These are phyloP conservation scores for Pseudorectes ferrugineus DNA, from an alignment of 2,113 vertebrate species.

Conservation along the genomic window DNA sequence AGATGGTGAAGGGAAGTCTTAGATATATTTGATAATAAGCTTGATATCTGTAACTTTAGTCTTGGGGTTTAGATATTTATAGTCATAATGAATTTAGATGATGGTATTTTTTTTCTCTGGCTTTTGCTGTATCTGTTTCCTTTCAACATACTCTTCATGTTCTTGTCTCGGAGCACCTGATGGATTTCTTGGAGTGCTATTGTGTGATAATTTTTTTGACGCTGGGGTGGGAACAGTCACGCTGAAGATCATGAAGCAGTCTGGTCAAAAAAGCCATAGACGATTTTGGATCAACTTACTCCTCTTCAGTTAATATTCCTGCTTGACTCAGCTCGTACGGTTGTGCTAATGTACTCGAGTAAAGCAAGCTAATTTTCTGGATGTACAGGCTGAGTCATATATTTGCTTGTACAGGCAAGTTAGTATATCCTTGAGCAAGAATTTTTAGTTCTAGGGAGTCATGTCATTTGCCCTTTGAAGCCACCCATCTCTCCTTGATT, in stretches of 20 bases:
- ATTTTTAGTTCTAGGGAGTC: neutral
- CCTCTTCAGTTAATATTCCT: neutral
- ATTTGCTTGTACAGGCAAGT: neutral
- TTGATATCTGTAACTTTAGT: neutral
- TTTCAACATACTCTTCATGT: neutral
- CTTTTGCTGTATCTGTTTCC: neutral
- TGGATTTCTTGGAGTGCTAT: neutral
- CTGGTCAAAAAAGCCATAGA: neutral
- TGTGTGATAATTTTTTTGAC: neutral
- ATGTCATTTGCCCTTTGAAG: neutral
- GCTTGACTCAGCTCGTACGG: neutral
- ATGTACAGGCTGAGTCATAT: neutral
- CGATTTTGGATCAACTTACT: neutral
- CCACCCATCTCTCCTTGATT: neutral
- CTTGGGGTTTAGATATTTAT: neutral
- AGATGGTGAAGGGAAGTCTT: neutral
- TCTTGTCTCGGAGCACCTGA: neutral
- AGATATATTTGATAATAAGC: neutral
- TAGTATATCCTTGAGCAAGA: neutral
- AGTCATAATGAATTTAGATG: neutral
- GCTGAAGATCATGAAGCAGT: neutral
- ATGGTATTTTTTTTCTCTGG: neutral
- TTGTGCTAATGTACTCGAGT: neutral
- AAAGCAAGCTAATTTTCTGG: neutral
- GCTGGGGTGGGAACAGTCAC: neutral